These are phyloP conservation scores for Chymomyza fuscimana DNA, from an alignment of 2,888 invertebrate species.

Conservation along the genomic window DNA sequence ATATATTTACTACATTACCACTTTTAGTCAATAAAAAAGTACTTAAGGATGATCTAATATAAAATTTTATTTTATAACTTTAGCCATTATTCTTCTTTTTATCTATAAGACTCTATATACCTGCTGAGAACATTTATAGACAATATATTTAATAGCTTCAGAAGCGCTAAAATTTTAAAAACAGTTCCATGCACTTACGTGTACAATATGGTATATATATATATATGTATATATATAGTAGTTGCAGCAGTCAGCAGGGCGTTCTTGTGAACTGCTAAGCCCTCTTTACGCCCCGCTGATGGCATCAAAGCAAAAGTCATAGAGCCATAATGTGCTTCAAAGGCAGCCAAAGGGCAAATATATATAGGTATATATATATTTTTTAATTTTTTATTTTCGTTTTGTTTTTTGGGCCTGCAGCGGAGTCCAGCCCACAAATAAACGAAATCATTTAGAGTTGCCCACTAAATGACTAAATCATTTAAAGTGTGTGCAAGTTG, in stretches of 20 bases:
- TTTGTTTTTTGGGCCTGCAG: neutral
- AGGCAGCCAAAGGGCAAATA: neutral
- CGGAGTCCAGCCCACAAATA: neutral
- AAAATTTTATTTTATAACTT: no score
- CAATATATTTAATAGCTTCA: no score
- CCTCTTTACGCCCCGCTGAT: neutral
- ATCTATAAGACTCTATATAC: no score
- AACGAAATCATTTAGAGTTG: neutral
- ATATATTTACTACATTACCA: no score
- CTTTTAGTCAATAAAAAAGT: no score
- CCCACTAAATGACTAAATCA: slow-evolving; percentile 26
- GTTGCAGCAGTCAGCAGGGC: neutral
- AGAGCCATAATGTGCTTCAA: neutral
- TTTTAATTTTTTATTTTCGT: neutral
- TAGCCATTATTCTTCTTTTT: no score
- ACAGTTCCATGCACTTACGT: neutral
- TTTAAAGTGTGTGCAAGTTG: slow-evolving; percentile 12
- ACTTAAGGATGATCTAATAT: no score
- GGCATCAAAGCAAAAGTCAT: neutral
- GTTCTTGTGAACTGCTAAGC: neutral
- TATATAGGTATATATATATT: neutral
- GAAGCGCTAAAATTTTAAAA: neutral
- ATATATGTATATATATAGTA: no score
- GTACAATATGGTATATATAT: neutral
- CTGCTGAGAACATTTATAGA: no score